Conservation (phyloP, 2,113 vertebrate genomes). For the Aythya baeri region DNA sequence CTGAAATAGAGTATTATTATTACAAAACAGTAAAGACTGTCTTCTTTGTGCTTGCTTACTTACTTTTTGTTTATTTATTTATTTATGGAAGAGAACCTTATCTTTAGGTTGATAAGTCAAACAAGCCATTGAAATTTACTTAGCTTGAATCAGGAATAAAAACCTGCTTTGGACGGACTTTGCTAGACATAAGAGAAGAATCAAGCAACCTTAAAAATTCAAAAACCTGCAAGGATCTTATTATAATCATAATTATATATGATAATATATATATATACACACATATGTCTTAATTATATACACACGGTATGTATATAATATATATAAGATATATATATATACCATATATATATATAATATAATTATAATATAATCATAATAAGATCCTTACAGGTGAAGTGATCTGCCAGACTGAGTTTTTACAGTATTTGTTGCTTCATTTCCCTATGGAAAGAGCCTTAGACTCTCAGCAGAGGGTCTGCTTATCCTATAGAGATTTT, state of each 20-base stretch:
- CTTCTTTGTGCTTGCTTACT: not conserved
- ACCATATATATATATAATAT: too few species aligned
- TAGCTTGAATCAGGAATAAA: not conserved
- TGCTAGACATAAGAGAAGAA: not conserved
- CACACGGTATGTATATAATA: too few species aligned
- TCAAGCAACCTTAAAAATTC: not conserved
- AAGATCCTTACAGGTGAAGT: not conserved
- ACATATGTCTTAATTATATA: too few species aligned
- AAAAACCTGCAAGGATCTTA: too few species aligned
- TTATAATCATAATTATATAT: too few species aligned
- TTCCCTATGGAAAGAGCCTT: not conserved
- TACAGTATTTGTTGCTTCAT: not conserved
- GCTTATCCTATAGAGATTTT: not conserved
- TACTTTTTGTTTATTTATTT: too few species aligned
- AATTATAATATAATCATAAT: not conserved
- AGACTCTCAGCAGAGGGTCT: not conserved
- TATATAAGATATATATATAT: too few species aligned
- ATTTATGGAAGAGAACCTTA: not conserved
- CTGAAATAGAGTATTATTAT: not conserved
- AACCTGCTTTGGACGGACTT: not conserved
- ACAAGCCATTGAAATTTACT: not conserved
- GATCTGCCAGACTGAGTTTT: not conserved
- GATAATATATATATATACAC: too few species aligned
- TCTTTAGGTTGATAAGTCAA: not conserved
- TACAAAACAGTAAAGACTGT: not conserved